phyloP scores from a whole-genome alignment of 2,113 vertebrate genomes.

The Dasyornis broadbenti region DNA sequence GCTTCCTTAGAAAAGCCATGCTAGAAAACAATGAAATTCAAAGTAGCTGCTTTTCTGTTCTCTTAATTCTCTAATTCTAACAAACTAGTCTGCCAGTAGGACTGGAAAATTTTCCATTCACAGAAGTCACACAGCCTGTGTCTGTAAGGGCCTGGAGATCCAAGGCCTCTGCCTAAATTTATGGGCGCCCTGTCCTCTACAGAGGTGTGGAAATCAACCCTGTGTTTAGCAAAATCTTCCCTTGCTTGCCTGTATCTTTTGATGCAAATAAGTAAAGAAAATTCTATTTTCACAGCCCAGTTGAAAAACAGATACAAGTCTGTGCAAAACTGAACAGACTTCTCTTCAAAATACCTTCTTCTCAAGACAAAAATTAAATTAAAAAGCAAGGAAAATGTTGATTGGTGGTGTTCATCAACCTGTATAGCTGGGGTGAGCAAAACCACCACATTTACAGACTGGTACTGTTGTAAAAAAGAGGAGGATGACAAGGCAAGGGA shows the following conservation, averaged over 20 bases:
- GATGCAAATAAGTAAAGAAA: not conserved
- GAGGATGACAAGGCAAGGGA: not conserved
- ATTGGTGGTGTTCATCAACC: not conserved
- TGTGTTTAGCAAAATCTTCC: not conserved
- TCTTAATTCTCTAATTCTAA: not conserved
- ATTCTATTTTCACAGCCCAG: not conserved
- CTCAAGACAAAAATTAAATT: not conserved
- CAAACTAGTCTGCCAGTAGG: not conserved
- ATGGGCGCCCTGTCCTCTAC: not conserved
- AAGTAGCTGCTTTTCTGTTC: not conserved
- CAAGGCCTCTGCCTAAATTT: not conserved
- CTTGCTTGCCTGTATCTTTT: not conserved
- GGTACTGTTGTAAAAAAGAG: not conserved
- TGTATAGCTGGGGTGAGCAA: not conserved
- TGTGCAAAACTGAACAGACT: not conserved
- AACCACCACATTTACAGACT: not conserved
- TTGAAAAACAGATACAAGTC: not conserved
- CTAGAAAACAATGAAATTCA: not conserved
- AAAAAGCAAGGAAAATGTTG: not conserved
- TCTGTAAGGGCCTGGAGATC: not conserved
- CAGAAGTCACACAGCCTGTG: not conserved
- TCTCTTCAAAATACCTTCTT: not conserved
- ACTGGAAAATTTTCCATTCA: not conserved
- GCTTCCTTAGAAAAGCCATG: not conserved
- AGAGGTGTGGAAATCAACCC: not conserved